These are phyloP conservation scores for Wiebesia pumilae DNA, from an alignment of 1,140 invertebrate genomes.

Conservation along the genomic window DNA sequence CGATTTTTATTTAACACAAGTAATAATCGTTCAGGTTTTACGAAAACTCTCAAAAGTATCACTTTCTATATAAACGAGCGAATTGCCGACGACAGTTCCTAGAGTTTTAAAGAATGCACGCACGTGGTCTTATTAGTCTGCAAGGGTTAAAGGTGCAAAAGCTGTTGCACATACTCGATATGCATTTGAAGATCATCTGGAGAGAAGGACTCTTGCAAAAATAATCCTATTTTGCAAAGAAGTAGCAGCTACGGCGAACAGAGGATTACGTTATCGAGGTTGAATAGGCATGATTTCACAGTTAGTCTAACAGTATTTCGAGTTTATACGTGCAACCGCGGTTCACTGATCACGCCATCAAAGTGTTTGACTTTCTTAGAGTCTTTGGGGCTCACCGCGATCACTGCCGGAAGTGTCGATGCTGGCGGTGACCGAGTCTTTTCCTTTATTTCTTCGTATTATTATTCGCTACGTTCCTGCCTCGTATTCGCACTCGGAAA, in stretches of 20 bases:
- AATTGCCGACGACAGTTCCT: too few species aligned
- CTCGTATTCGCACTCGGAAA: slow-evolving; percentile 14
- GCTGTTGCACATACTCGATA: too few species aligned
- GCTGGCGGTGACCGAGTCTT: neutral
- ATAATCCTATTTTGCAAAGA: slow-evolving; percentile 26
- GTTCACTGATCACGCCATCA: slow-evolving; percentile 52
- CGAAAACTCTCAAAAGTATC: too few species aligned
- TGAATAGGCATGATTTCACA: slow-evolving; percentile 51
- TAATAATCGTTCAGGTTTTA: too few species aligned
- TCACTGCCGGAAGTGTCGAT: slow-evolving; percentile 14
- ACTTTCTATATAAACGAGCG: too few species aligned
- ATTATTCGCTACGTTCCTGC: neutral
- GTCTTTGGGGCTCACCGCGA: neutral
- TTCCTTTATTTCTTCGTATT: slow-evolving; percentile 10
- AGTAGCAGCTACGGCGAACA: neutral
- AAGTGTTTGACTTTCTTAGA: slow-evolving; percentile 37
- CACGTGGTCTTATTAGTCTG: too few species aligned
- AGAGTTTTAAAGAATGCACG: too few species aligned
- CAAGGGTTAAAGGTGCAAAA: too few species aligned
- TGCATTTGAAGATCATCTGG: neutral
- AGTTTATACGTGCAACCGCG: slow-evolving; percentile 34
- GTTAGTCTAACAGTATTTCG: slow-evolving; percentile 52
- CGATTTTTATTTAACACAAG: too few species aligned
- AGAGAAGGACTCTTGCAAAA: neutral
- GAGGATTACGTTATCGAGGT: slow-evolving; percentile 46